Base-by-base conservation (phyloP, 2,797 vertebrate species). In the Pempheris klunzingeri region DNA sequence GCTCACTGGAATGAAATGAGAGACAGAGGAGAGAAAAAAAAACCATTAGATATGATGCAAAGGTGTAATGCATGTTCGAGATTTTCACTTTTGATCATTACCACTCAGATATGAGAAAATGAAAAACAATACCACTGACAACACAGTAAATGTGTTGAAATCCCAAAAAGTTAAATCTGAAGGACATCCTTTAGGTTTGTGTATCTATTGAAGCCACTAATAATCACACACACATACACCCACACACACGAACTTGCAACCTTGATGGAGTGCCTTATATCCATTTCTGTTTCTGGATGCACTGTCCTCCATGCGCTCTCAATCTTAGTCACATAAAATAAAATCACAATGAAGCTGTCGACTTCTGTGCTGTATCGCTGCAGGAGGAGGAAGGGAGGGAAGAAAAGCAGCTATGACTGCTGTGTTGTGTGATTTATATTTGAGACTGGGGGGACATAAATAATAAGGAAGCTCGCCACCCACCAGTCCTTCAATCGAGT, bases 381-480 rank as follows among this genome's bases (percentile, higher is more conserved):
- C 32, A 67, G 59, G 69, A 79, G 63, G 61, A 84, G 57, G 55
- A 72, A 77, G 46, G 36, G 55, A 71, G 52, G 65, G 70, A 84
- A 78, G 75, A 85, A 81, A 88, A 87, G 57, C 81, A 67, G 71
- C 71, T 71, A 55, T 69, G 85, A 85, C 82, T 85, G 85, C 83
- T 77, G 75, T 80, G 74, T 87, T 62, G 83, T 78, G 83, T 93
- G 88, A 94, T 93, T 92, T 93, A 93, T 94, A 88, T 92, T 87
- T 87, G 71, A 86, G 77, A 90, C 79, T 83, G 71, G 52, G 75
- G 77, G 82, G 73, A 83, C 87, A 93, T 92, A 91, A 94, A 94
- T 92, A 94, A 94, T 85, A 85, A 81, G 77, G 77, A 53, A 66
- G 83, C 82, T 85, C 74, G 46, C 88, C 82, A 92, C 83, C 87